A percentile compares a stretch with the other conserved stretches of the same genome.
phyloP scores from a whole-genome alignment of 2,797 vertebrate species.

The Chanos chanos region DNA sequence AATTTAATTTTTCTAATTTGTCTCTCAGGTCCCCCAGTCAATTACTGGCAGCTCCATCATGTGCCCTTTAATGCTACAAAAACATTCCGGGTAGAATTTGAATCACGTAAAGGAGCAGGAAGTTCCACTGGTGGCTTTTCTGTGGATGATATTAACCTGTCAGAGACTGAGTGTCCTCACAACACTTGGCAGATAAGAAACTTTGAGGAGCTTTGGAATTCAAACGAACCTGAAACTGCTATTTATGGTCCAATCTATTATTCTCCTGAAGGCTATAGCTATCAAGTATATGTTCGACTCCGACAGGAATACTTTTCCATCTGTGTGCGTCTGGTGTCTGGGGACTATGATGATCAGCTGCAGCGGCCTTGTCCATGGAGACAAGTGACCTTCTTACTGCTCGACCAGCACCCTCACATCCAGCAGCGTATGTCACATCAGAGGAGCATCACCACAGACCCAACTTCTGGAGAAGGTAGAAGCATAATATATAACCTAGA shows the following conservation, averaged over 20 bases:
- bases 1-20: background rate
- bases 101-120: slow-evolving; percentile 67
- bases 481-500: too few relatives aligned
- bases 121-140: slow-evolving; percentile 77
- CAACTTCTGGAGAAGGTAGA: slow-evolving; percentile 3
- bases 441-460: slow-evolving; percentile 72
- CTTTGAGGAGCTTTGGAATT: slow-evolving; percentile 50
- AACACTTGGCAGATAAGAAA: slow-evolving; percentile 71
- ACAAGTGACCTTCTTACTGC: slow-evolving; percentile 71
- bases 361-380: slow-evolving; percentile 77
- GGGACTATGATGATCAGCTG: slow-evolving; percentile 45
- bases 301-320: slow-evolving; percentile 40
- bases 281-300: slow-evolving; percentile 53
- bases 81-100: slow-evolving; percentile 75
- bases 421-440: slow-evolving; percentile 71
- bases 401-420: slow-evolving; percentile 82
- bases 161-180: slow-evolving; percentile 48
- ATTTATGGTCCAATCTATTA: slow-evolving; percentile 52
- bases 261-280: slow-evolving; percentile 77
- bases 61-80: slow-evolving; percentile 61
- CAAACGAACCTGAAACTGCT: background rate
- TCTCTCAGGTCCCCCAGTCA: slow-evolving; percentile 47
- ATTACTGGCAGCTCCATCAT: slow-evolving; percentile 74
- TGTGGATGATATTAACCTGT: slow-evolving; percentile 49
- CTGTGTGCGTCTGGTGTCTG: slow-evolving; percentile 20